Conservation (phyloP, 1,140 invertebrate species). For the Cepaea nemoralis region DNA sequence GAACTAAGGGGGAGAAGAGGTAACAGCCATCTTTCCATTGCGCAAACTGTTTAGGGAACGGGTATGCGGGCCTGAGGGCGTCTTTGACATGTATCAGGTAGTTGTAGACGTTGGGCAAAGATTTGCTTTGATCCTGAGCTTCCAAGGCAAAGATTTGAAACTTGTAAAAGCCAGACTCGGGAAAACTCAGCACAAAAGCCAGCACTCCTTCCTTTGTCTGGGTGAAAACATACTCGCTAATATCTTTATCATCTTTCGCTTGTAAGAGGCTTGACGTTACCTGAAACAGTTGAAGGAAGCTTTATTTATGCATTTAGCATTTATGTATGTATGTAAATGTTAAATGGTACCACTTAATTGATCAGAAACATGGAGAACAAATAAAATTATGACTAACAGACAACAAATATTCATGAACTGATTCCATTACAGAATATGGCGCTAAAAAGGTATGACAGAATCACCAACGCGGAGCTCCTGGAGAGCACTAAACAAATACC, state of each 20-base stretch:
- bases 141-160: conserved; percentile 68
- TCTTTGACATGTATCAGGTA: conserved; percentile 60
- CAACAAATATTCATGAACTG: no score
- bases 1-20: conserved; percentile 63
- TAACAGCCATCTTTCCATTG: conserved; percentile 71
- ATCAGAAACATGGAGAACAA: no score
- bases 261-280: conserved; percentile 33
- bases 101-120: conserved; percentile 68
- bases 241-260: conserved; percentile 29
- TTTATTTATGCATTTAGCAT: no score
- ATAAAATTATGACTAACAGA: no score
- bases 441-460: no score
- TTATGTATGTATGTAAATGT: no score
- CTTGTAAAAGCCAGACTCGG: conserved; percentile 65
- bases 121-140: conserved; percentile 58
- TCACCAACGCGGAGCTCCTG: no score
- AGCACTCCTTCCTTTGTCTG: conserved; percentile 51
- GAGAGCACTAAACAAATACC: no score
- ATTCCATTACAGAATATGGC: no score
- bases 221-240: conserved; percentile 57
- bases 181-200: conserved; percentile 58
- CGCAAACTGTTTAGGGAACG: conserved; percentile 70
- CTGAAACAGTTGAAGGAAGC: no score
- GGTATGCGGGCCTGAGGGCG: conserved; percentile 49
- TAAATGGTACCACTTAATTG: no score